These are phyloP conservation scores for Phymastichus coffea DNA, from an alignment of 1,140 invertebrate species.

Conservation along the genomic window DNA sequence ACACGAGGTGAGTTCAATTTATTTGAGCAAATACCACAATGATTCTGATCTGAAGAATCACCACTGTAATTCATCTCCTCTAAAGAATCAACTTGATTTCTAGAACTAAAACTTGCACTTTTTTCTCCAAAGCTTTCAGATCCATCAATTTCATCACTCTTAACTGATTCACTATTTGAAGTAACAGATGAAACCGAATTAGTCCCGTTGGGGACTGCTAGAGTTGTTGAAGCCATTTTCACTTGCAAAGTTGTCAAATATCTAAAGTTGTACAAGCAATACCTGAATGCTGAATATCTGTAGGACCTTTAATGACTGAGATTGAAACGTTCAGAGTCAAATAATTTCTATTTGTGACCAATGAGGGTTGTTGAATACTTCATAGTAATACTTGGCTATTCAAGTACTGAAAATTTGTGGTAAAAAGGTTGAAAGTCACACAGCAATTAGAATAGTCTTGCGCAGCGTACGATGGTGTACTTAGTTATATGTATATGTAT, in stretches of 20 bases:
- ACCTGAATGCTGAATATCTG: too few relatives aligned
- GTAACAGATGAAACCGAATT: slow-evolving; percentile 20
- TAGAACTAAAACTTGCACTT: slow-evolving; percentile 24
- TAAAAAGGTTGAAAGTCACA: too few relatives aligned
- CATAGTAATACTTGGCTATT: too few relatives aligned
- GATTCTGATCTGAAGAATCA: slow-evolving; percentile 14
- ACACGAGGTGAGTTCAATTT: slow-evolving; percentile 79
- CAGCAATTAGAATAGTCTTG: too few relatives aligned
- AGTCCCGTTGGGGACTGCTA: slow-evolving; percentile 22
- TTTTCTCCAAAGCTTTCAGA: slow-evolving; percentile 27
- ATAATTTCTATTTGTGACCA: too few relatives aligned
- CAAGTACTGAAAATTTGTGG: too few relatives aligned
- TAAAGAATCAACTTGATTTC: slow-evolving; percentile 23
- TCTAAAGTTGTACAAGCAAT: neutral
- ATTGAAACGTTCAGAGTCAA: too few relatives aligned
- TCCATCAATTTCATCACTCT: slow-evolving; percentile 26
- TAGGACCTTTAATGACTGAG: too few relatives aligned
- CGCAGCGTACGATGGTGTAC: too few relatives aligned
- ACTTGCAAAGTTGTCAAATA: neutral
- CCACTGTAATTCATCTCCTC: slow-evolving; percentile 24
- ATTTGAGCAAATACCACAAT: slow-evolving; percentile 61
- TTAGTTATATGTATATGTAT: too few relatives aligned
- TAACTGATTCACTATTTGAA: slow-evolving; percentile 24
- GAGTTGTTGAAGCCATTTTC: slow-evolving; percentile 25
- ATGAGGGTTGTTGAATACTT: too few relatives aligned